Evolutionary conservation across 2,113 vertebrate species (phyloP), one percentile per base, ranked within the genome.

Genomic region (Ageneiosus marmoratus): DNA sequence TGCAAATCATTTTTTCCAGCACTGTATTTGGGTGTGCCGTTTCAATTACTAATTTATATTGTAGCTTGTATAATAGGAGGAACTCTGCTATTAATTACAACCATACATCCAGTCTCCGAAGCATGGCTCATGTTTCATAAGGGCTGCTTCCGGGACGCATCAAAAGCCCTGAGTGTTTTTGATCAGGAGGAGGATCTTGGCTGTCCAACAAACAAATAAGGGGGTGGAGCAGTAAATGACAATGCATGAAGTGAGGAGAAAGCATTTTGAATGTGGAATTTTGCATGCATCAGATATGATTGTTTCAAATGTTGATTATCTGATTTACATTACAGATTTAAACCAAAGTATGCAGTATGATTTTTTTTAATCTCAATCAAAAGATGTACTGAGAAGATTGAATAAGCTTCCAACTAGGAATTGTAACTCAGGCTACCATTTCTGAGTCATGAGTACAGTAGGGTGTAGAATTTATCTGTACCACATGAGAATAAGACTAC

Each of bases 1-100:
- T n/a, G n/a, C n/a, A n/a, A n/a, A n/a, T n/a, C n/a, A n/a, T n/a
- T n/a, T n/a, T n/a, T n/a, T n/a, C n/a, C n/a, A n/a, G n/a, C n/a
- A n/a, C n/a, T n/a, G n/a, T n/a, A n/a, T 34, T 13, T 5, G 37
- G 24, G 37, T 24, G 8, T 22, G 37, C 10, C 0, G 11, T 70
- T 70, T 70, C 67, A 41, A 44, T 70, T 24, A 44, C 34, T 44
- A 24, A 70, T 70, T 70, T 70, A 44, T 70, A 70, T n/a, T 32
- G 4, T 29, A 29, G 58, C 32, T 65, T 0, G 10, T 37, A 20
- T 62, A 62, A 34, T 65, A 65, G 15, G 29, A 65, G 62, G 29
- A 15, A 24, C 55, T 62, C 11, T 62, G 27, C 0, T 16, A 41
- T 70, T 46, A n/a, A 44, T 70, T 44, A 70, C 67, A 70, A 44